A percentile compares a stretch with the other conserved stretches of the same genome.
These are phyloP conservation scores for Pteronura brasiliensis DNA, from an alignment of 2,113 vertebrate species.

Conservation along the genomic window DNA sequence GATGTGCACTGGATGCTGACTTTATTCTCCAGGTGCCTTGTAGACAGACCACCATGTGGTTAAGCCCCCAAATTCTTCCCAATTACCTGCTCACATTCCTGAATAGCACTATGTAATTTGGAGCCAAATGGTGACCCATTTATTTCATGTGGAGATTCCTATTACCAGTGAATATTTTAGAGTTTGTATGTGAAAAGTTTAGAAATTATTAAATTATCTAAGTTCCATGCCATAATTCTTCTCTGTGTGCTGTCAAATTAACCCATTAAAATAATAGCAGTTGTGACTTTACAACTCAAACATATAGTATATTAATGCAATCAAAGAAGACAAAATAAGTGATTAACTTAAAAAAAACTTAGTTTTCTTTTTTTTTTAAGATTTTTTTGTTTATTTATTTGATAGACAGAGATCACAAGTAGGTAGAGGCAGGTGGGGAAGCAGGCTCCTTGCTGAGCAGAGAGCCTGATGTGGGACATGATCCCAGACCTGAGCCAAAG, in stretches of 20 bases:
- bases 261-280: not conserved
- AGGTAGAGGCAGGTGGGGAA: too few relatives aligned
- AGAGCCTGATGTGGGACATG: too few relatives aligned
- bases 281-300: not conserved
- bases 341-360: not conserved
- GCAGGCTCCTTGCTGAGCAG: too few relatives aligned
- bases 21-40: not conserved
- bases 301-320: not conserved
- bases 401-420: too few relatives aligned
- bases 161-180: not conserved
- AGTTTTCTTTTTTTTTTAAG: not conserved
- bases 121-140: not conserved
- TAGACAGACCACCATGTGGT: not conserved
- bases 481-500: too few relatives aligned
- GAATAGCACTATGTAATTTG: not conserved
- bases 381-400: too few relatives aligned
- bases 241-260: not conserved
- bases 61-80: not conserved
- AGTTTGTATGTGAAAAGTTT: not conserved
- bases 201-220: not conserved
- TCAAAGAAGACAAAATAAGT: not conserved
- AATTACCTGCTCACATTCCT: not conserved
- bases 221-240: not conserved
- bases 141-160: not conserved
- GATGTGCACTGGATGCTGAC: not conserved